Conservation (phyloP, 1,140 invertebrate species). For the Euura lappo region DNA sequence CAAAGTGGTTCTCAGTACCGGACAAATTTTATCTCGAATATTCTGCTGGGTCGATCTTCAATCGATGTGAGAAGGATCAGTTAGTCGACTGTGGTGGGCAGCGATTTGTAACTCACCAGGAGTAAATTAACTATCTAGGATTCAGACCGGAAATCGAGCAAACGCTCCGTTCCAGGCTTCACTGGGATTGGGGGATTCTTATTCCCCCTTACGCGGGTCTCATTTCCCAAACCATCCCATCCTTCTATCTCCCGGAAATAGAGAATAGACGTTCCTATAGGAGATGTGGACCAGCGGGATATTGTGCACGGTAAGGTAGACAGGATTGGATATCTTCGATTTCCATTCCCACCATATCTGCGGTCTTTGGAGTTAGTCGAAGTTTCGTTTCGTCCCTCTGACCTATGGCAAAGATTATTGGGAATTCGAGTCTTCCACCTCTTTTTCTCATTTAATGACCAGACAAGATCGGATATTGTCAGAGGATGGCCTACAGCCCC, state of each 20-base stretch:
- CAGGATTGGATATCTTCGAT: conserved; percentile 7
- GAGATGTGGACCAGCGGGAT: conserved; percentile 6
- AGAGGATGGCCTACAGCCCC: too few relatives aligned
- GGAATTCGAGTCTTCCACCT: too few relatives aligned
- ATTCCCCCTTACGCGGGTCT: neutral
- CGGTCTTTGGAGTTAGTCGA: neutral
- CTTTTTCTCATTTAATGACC: too few relatives aligned
- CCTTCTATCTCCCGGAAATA: neutral
- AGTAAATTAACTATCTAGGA: neutral
- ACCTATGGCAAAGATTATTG: neutral
- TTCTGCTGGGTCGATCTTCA: neutral
- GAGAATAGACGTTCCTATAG: conserved; percentile 1
- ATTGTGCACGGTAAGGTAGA: neutral
- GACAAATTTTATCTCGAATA: too few relatives aligned
- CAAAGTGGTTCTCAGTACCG: too few relatives aligned
- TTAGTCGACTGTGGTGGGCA: neutral
- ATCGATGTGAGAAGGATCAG: neutral
- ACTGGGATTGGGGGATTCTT: neutral
- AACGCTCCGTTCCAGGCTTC: neutral
- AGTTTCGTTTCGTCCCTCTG: neutral
- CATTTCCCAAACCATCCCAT: neutral
- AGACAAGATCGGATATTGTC: too few relatives aligned
- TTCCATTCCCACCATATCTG: neutral
- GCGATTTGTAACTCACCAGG: neutral
- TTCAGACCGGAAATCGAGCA: neutral